These are phyloP conservation scores for Adelognathus sp. DNA, from an alignment of 2,888 invertebrate genomes.

Conservation along the genomic window DNA sequence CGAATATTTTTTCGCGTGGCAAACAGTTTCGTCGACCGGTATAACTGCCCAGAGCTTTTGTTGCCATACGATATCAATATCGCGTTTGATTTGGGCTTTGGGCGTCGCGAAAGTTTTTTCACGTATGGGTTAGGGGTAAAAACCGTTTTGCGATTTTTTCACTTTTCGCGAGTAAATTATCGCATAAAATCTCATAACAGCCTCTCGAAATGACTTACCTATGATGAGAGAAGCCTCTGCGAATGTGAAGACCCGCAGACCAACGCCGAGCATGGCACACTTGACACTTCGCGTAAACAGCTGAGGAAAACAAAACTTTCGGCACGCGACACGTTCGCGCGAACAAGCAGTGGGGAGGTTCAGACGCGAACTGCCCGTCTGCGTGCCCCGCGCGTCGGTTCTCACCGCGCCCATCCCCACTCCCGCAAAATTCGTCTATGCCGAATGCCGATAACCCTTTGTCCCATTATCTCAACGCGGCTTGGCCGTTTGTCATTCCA, in stretches of 20 bases:
- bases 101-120: no score
- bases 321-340: background rate
- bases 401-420: background rate
- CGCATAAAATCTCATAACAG: background rate
- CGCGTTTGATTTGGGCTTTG: no score
- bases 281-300: background rate
- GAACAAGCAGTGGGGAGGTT: background rate
- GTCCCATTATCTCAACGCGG: no score
- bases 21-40: no score
- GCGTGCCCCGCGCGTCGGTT: background rate
- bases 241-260: background rate
- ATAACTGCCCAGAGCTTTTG: no score
- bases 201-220: background rate
- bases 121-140: no score
- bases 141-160: background rate
- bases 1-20: no score
- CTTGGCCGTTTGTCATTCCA: conserved; percentile 1
- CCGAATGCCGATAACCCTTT: no score
- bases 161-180: background rate
- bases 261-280: background rate
- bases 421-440: background rate
- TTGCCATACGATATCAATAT: no score
- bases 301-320: background rate
- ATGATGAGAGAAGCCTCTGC: background rate
- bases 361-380: background rate